A percentile compares a stretch with the other conserved stretches of the same genome.
These are phyloP conservation scores for Zelostemma sp. DNA, from an alignment of 1,140 invertebrate genomes.

Conservation along the genomic window DNA sequence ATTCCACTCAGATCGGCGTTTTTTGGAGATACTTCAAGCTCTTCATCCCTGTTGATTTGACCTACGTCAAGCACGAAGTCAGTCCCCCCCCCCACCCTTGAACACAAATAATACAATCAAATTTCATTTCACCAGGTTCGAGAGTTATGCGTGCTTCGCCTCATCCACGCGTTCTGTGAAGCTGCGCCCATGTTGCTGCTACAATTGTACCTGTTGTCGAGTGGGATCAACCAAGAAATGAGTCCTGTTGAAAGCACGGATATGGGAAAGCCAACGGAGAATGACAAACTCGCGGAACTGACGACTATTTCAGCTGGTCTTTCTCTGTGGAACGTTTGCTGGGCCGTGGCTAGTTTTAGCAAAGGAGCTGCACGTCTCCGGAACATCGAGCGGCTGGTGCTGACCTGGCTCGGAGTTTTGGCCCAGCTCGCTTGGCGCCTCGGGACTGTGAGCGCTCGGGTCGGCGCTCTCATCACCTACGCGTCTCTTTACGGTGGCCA, in stretches of 20 bases:
- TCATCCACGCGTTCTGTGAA: slow-evolving; percentile 90
- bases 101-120: background rate
- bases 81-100: slow-evolving; percentile 58
- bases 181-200: slow-evolving; percentile 89
- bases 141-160: slow-evolving; percentile 82
- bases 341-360: slow-evolving; percentile 91
- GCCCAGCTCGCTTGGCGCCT: slow-evolving; percentile 84
- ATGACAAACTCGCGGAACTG: slow-evolving; percentile 76
- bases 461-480: slow-evolving; percentile 86
- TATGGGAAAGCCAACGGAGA: slow-evolving; percentile 41
- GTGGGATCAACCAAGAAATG: slow-evolving; percentile 55
- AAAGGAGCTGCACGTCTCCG: slow-evolving; percentile 83
- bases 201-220: slow-evolving; percentile 83
- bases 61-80: slow-evolving; percentile 87
- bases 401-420: slow-evolving; percentile 89
- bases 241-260: no score
- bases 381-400: slow-evolving; percentile 85
- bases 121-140: slow-evolving; percentile 60
- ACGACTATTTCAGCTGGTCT: slow-evolving; percentile 86
- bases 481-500: slow-evolving; percentile 81
- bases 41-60: slow-evolving; percentile 86
- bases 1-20: slow-evolving; percentile 85
- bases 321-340: slow-evolving; percentile 88
- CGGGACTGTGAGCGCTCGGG: slow-evolving; percentile 87
- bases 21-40: slow-evolving; percentile 91